Base-by-base conservation (phyloP, 2,113 vertebrate genomes). In the Hystrix brachyura region DNA sequence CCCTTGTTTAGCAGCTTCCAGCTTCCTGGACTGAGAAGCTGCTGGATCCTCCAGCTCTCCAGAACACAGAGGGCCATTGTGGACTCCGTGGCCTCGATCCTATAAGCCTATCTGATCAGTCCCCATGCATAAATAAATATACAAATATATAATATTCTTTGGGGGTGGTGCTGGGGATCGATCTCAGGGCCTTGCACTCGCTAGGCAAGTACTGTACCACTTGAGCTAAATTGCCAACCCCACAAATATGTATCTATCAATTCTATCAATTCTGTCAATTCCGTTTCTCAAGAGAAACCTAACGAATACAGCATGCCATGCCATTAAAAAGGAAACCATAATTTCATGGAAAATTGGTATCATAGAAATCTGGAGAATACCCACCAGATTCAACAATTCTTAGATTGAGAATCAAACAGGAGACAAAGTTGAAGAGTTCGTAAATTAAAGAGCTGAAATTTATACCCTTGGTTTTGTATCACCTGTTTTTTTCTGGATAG, bases 311-410 rank as follows among this genome's bases (percentile, higher is more conserved):
- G 38, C 29, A 69, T 55, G 21, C 7, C 32, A 34, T 48, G 78
- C 23, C 84, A 90, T 87, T 93, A 32, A 69, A 97, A 87, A 81
- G 55, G 34, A 88, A 94, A 87, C 88, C 62, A 71, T 9, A 43
- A 12, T 83, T 88, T 55, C 67, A 51, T 9, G 62, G 15, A 59
- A 90, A 93, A 81, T 53, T 64, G 64, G 11, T 38, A 27, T 57
- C 86, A 27, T 71, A 59, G 84, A 93, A 81, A 87, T 64, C 74
- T 94, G 27, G 57, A 88, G 27, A 46, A 18, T 27, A 81, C 13
- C 53, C 85, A 60, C 55, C 46, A 95, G 34, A 71, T 21, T 92
- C 64, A 94, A 67, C 62, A 91, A 57, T 59, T 96, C 81, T 87
- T 96, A 57, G 17, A 1, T 48, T 84, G 23, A 51, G 12, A 88